Percentiles rank a stretch among this genome's conserved stretches.
Evolutionary conservation across 1,140 invertebrate genomes (phyloP).

Genomic region (Procambarus virginalis): DNA sequence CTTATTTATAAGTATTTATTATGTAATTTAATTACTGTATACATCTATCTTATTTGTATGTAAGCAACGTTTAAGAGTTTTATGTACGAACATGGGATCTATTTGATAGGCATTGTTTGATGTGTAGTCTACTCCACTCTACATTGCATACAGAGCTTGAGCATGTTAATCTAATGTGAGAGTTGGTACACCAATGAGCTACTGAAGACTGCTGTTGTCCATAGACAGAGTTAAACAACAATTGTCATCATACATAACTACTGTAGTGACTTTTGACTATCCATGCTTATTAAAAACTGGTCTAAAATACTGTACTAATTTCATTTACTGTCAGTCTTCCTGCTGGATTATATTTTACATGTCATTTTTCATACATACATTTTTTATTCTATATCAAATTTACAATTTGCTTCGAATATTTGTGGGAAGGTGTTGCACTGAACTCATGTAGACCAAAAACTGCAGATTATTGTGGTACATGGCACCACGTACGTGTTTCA

Average conservation of each 20-base stretch:
- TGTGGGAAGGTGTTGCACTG: neutral
- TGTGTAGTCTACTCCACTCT: neutral
- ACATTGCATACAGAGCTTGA: too few species aligned
- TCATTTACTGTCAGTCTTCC: too few species aligned
- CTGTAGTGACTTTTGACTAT: neutral
- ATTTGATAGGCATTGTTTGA: neutral
- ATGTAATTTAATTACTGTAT: neutral
- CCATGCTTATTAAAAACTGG: neutral
- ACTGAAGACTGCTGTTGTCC: too few species aligned
- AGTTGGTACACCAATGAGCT: too few species aligned
- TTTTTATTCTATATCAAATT: too few species aligned
- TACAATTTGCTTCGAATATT: neutral
- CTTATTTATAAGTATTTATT: neutral
- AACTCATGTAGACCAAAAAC: conserved; percentile 9
- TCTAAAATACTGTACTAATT: neutral
- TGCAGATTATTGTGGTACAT: conserved; percentile 29
- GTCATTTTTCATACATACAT: too few species aligned
- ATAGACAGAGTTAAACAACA: too few species aligned
- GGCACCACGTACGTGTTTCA: conserved; percentile 26
- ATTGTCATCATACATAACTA: too few species aligned
- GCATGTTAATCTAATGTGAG: too few species aligned
- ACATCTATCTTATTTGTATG: too few species aligned
- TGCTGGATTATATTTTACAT: too few species aligned
- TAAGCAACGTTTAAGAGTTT: too few species aligned
- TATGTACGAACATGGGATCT: neutral